These are phyloP conservation scores for Phrynocephalus versicolor DNA, from an alignment of 2,113 vertebrate genomes.

Conservation along the genomic window DNA sequence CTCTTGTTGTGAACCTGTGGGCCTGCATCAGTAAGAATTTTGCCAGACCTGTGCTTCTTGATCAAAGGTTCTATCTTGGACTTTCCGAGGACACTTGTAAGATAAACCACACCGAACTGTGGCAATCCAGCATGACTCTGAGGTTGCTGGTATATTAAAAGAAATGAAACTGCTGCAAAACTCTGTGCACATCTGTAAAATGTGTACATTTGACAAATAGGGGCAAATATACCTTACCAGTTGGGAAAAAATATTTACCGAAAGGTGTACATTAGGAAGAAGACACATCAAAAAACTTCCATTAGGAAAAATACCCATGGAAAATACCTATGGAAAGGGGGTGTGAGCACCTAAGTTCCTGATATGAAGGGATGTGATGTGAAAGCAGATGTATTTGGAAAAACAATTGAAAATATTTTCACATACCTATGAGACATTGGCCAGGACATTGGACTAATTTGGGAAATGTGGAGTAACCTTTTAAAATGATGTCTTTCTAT, in stretches of 20 bases:
- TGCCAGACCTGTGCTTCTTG: background rate
- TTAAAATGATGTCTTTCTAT: no score
- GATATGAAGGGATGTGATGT: background rate
- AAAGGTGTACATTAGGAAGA: no score
- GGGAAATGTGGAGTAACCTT: background rate
- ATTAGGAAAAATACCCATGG: background rate
- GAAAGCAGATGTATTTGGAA: background rate
- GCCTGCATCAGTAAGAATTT: background rate
- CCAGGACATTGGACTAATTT: background rate
- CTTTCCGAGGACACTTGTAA: no score
- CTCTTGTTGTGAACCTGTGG: background rate
- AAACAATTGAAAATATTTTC: background rate
- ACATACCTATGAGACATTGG: background rate
- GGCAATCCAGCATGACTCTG: background rate
- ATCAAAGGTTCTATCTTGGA: background rate
- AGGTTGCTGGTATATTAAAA: background rate
- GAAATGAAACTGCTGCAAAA: background rate
- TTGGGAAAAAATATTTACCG: background rate
- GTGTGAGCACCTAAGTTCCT: background rate
- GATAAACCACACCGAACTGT: background rate
- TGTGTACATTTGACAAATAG: no score
- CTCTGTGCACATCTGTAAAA: background rate
- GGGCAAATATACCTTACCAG: no score
- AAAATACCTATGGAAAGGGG: background rate
- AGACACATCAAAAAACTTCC: background rate